phyloP scores from a whole-genome alignment of 2,888 invertebrate species.

The Patella depressa region DNA sequence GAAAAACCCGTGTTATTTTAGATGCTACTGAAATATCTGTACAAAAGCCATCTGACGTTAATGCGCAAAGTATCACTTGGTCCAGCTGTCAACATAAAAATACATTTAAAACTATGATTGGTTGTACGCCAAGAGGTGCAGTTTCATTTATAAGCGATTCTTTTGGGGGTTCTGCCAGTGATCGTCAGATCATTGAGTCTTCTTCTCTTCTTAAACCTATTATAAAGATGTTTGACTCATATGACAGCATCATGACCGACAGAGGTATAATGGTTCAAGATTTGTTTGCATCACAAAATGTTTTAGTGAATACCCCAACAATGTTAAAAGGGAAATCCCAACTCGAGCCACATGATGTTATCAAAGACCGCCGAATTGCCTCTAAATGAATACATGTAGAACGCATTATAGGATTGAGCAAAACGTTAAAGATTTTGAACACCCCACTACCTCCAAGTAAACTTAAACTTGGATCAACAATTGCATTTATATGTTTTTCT shows the following conservation, averaged over 20 bases:
- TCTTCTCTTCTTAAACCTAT: conserved; percentile 18
- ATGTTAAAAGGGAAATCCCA: conserved; percentile 40
- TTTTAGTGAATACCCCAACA: conserved; percentile 39
- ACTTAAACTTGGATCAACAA: neutral
- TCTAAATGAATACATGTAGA: conserved; percentile 24
- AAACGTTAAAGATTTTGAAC: neutral
- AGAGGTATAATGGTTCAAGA: conserved; percentile 46
- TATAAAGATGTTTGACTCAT: conserved; percentile 20
- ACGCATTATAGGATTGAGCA: neutral
- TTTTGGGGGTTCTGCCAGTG: conserved; percentile 39
- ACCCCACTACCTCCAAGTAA: neutral
- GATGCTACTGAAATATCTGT: neutral
- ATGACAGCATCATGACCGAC: conserved; percentile 40
- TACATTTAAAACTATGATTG: neutral
- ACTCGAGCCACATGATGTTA: conserved; percentile 36
- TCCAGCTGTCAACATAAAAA: neutral
- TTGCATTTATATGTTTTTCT: neutral
- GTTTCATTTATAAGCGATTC: conserved; percentile 20
- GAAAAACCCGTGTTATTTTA: neutral
- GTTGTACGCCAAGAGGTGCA: neutral
- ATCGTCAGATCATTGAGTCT: conserved; percentile 40
- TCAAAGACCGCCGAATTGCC: conserved; percentile 33
- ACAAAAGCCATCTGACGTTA: neutral
- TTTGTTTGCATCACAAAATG: conserved; percentile 38
- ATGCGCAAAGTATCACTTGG: neutral